Evolutionary conservation across 1,140 invertebrate species (phyloP), one percentile per base, ranked within the genome.

Genomic region (Saccostrea echinata): DNA sequence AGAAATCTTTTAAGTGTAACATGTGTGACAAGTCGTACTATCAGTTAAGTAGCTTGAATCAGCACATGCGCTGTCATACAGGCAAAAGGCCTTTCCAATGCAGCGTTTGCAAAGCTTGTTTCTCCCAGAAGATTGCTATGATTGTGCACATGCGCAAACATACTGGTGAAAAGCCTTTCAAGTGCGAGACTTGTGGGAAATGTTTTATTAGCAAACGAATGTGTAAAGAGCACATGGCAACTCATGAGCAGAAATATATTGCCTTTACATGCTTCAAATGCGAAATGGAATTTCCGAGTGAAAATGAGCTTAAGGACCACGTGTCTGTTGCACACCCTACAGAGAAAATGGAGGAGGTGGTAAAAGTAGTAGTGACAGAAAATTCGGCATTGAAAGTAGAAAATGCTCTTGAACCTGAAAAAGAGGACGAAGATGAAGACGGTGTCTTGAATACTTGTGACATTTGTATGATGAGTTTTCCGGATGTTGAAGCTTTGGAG

Each of bases 21-120:
- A 98, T 99, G 90, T 99, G 99, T 95, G 98, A 98, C 93, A 99
- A 99, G 95, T 96, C 88, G 90, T 99, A 99, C 95, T 98, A 97
- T 81, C 98, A 98, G 61, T 99, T 98, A 3, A 98, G 98, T 9
- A 99, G 99, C 95, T 95, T 99, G 84, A 99, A 99, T 95, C 99
- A 98, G 0, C 99, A 99, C 95, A 95, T 99, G 90, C 96, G 98
- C 88, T 95, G 99, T 90, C 98, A 99, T 94, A 98, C 98, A 21
- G 98, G 98, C 3, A 98, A 99, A 95, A 99, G 98, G 94, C 98
- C 98, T 1, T 99, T 85, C 81, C 52, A 88, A n/a, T 92, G 98
- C 94, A 85, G 89, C 0, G 97, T 97, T 0, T 98, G 97, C 95
- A 96, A 97, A 89, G 52, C 51, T 43, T 68, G 27, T 16, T 88